These are phyloP conservation scores for Podabrus alpinus DNA, from an alignment of 2,888 invertebrate species.

Conservation along the genomic window DNA sequence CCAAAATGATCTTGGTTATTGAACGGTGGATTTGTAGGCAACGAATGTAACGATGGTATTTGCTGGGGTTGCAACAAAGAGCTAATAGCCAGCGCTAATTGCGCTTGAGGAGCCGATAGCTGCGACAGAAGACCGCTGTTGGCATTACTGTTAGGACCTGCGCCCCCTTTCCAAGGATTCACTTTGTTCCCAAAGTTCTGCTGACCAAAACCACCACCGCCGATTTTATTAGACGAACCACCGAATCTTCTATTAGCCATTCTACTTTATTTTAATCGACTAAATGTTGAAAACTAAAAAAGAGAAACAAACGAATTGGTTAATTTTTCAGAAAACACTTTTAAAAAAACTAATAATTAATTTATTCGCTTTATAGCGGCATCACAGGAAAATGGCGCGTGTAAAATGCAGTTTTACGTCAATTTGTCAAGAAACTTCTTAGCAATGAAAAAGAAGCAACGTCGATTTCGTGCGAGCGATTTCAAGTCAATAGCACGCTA, in stretches of 20 bases:
- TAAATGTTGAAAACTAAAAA: constrained; percentile 19
- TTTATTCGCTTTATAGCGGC: background rate
- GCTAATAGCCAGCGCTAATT: constrained; percentile 68
- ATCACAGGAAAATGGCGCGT: background rate
- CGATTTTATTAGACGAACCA: constrained; percentile 43
- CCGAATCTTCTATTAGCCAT: constrained; percentile 55
- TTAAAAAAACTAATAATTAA: background rate
- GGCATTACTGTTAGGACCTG: constrained; percentile 44
- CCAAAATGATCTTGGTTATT: constrained; percentile 51
- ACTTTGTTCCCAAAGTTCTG: constrained; percentile 50
- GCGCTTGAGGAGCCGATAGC: constrained; percentile 66
- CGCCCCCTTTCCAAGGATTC: constrained; percentile 54
- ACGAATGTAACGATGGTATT: constrained; percentile 55
- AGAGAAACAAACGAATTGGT: background rate
- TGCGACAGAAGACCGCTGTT: constrained; percentile 47
- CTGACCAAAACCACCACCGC: constrained; percentile 48
- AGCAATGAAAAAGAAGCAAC: background rate
- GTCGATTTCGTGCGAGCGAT: background rate
- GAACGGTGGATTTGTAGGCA: constrained; percentile 53
- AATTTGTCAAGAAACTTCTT: background rate
- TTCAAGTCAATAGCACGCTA: background rate
- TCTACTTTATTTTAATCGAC: constrained; percentile 27
- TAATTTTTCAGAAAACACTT: background rate
- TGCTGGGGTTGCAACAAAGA: constrained; percentile 55
- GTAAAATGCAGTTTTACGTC: background rate